phyloP scores from a whole-genome alignment of 1,140 invertebrate genomes.

The Saccostrea cuccullata region DNA sequence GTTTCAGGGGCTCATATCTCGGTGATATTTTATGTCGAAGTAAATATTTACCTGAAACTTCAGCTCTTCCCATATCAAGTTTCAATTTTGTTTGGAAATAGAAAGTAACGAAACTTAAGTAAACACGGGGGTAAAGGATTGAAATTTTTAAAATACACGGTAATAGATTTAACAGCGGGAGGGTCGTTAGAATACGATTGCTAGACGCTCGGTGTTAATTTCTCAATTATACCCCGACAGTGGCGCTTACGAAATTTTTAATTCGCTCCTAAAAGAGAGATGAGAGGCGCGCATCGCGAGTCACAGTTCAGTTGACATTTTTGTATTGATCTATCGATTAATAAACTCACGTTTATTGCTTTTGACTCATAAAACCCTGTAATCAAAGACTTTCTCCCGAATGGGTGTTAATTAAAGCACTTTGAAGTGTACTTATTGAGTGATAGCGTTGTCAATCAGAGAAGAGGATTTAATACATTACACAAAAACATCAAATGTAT shows the following conservation, averaged over 20 bases:
- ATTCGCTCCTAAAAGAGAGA: background rate
- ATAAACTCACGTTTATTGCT: slow-evolving; percentile 36
- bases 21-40: background rate
- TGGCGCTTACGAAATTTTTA: slow-evolving; percentile 8
- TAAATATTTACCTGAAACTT: slow-evolving; percentile 25
- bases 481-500: slow-evolving; percentile 31
- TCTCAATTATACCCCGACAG: background rate
- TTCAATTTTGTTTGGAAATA: slow-evolving; percentile 18
- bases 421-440: slow-evolving; percentile 1
- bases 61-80: background rate
- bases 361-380: slow-evolving; percentile 31
- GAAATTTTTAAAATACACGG: background rate
- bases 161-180: slow-evolving; percentile 4
- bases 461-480: slow-evolving; percentile 1
- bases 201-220: background rate
- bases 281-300: background rate
- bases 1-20: slow-evolving; percentile 1
- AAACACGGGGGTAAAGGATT: background rate
- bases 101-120: slow-evolving; percentile 19
- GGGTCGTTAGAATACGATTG: background rate
- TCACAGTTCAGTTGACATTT: slow-evolving; percentile 28
- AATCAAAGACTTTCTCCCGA: background rate
- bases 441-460: background rate
- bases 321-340: slow-evolving; percentile 36
- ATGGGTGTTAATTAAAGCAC: background rate